phyloP scores from a whole-genome alignment of 2,888 invertebrate species.

The Hipparchia sbordonii region DNA sequence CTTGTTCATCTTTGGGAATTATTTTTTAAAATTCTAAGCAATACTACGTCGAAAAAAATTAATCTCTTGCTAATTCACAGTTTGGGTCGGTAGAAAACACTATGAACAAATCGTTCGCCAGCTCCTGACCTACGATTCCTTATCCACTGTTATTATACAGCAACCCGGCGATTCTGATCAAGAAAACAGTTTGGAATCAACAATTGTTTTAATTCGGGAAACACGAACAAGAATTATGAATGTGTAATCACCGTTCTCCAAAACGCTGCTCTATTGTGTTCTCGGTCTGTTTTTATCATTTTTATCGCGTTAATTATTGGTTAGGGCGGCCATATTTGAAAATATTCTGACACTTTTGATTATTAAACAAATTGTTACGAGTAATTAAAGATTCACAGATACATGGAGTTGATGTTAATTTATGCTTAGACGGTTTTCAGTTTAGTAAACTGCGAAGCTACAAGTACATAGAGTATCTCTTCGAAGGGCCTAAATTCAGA shows the following conservation, averaged over 20 bases:
- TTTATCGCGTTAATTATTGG: constrained; percentile 58
- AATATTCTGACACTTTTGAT: constrained; percentile 41
- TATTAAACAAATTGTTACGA: constrained; percentile 36
- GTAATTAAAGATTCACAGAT: constrained; percentile 34
- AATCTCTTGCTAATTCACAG: constrained; percentile 38
- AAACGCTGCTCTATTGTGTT: constrained; percentile 62
- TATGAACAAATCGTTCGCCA: neutral
- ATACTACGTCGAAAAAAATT: too few relatives aligned
- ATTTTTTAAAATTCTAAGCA: too few relatives aligned
- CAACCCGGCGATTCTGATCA: constrained; percentile 63
- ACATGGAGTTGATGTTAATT: constrained; percentile 31
- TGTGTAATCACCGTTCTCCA: constrained; percentile 66
- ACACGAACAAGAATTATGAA: constrained; percentile 71
- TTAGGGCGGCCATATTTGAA: constrained; percentile 41
- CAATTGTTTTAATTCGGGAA: constrained; percentile 74
- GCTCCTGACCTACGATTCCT: constrained; percentile 28
- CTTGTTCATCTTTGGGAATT: too few relatives aligned
- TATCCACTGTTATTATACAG: constrained; percentile 65
- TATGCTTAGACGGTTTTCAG: constrained; percentile 5
- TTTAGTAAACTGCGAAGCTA: too few relatives aligned
- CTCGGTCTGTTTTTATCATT: constrained; percentile 47
- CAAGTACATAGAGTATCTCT: too few relatives aligned
- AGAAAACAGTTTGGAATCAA: constrained; percentile 53
- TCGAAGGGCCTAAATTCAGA: neutral
- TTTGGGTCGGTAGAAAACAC: neutral